Evolutionary conservation across 30 jellyfish, hydroid and myxozoan genomes (phyloP).

Genomic region (Catostylus mosaicus): DNA sequence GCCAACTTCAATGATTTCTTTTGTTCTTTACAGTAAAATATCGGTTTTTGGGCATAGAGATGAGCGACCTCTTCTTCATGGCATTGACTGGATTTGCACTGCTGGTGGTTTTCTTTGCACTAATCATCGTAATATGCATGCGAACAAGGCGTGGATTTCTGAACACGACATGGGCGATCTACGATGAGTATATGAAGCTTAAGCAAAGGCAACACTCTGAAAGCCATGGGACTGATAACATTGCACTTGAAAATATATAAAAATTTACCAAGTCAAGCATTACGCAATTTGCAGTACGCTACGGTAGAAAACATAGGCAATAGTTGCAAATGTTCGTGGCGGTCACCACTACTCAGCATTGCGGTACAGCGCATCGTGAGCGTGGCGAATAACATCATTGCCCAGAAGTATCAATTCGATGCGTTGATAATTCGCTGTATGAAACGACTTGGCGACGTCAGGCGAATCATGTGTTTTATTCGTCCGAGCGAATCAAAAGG

Average conservation of each 20-base stretch:
- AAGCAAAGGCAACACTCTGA: neutral
- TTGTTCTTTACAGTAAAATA: neutral
- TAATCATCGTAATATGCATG: slow-evolving; percentile 17
- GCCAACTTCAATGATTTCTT: neutral
- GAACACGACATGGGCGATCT: slow-evolving; percentile 29
- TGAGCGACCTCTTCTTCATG: slow-evolving; percentile 11
- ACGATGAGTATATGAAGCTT: slow-evolving; percentile 1
- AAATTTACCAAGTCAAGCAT: neutral
- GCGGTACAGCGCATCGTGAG: neutral
- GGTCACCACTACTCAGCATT: neutral
- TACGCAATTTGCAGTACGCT: neutral
- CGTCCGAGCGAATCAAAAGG: no score
- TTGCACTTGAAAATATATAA: slow-evolving; percentile 2
- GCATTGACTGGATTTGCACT: slow-evolving; percentile 11
- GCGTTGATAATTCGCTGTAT: neutral
- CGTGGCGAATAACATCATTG: neutral
- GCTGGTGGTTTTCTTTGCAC: slow-evolving; percentile 8
- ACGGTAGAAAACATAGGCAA: neutral
- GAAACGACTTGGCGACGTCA: no score
- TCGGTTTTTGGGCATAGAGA: neutral
- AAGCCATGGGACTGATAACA: neutral
- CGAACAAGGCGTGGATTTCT: slow-evolving; percentile 33
- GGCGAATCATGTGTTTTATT: no score
- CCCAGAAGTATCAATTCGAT: neutral
- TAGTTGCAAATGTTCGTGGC: neutral